These are phyloP conservation scores for Strongylocentrotus purpuratus DNA, from an alignment of 35 echinoderm and acorn worm species.

Conservation along the genomic window DNA sequence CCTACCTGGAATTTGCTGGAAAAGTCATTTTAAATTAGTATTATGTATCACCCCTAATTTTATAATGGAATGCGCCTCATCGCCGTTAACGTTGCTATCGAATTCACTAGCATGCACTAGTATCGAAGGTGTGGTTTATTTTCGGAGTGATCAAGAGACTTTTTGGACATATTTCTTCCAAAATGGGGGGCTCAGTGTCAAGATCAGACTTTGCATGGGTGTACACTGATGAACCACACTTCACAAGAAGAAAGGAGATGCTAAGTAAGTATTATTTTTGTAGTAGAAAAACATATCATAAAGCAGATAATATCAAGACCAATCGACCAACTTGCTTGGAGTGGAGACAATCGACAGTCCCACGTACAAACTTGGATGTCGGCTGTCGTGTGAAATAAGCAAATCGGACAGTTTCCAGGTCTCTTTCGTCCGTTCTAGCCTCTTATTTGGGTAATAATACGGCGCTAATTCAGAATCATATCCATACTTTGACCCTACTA, in stretches of 20 bases:
- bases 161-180: not conserved
- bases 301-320: no score
- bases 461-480: no score
- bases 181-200: slow-evolving; percentile 87
- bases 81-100: not conserved
- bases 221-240: slow-evolving; percentile 97
- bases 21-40: not conserved
- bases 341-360: no score
- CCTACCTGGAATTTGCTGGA: no score
- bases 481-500: no score
- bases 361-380: no score
- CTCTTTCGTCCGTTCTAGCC: no score
- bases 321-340: no score
- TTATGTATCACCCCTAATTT: not conserved
- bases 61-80: not conserved
- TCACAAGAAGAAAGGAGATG: slow-evolving; percentile 98
- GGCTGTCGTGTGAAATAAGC: no score
- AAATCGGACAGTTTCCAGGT: no score
- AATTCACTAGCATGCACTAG: not conserved
- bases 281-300: not conserved
- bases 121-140: not conserved
- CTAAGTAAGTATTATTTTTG: slow-evolving; percentile 72
- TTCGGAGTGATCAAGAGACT: not conserved
- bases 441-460: no score
- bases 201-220: slow-evolving; percentile 95